Conservation (phyloP, 2,113 vertebrate genomes). For the Cygnus buccinator region DNA sequence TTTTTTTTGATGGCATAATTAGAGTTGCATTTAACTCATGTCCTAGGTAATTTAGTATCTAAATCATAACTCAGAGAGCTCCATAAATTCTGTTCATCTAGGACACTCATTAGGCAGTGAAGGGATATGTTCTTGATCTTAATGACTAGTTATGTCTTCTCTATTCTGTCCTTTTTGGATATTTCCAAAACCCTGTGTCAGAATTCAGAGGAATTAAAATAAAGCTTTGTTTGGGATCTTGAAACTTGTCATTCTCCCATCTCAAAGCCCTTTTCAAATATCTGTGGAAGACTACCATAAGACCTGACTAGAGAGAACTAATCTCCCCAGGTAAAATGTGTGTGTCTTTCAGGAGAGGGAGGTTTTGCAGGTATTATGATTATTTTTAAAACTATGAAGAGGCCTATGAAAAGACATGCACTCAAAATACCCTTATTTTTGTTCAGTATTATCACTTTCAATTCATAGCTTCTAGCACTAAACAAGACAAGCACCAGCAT, state of each 20-base stretch:
- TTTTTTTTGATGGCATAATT: neutral
- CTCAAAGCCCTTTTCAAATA: neutral
- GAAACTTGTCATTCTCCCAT: neutral
- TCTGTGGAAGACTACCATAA: neutral
- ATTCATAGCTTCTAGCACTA: neutral
- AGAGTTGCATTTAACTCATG: neutral
- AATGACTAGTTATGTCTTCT: neutral
- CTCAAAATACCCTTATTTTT: neutral
- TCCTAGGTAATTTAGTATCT: neutral
- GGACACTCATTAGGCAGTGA: neutral
- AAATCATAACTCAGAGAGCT: neutral
- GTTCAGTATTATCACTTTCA: neutral
- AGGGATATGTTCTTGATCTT: neutral
- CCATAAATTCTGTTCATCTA: neutral
- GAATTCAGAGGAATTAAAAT: neutral
- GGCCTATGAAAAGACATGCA: neutral
- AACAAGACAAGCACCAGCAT: neutral
- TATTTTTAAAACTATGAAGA: neutral
- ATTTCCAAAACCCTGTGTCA: neutral
- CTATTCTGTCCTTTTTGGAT: neutral
- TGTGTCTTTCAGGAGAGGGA: neutral
- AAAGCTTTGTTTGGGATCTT: neutral
- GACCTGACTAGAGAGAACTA: neutral
- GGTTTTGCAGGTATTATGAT: neutral
- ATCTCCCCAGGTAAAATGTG: neutral